phyloP scores from a whole-genome alignment of 2,113 vertebrate species.

The Crocuta crocuta region DNA sequence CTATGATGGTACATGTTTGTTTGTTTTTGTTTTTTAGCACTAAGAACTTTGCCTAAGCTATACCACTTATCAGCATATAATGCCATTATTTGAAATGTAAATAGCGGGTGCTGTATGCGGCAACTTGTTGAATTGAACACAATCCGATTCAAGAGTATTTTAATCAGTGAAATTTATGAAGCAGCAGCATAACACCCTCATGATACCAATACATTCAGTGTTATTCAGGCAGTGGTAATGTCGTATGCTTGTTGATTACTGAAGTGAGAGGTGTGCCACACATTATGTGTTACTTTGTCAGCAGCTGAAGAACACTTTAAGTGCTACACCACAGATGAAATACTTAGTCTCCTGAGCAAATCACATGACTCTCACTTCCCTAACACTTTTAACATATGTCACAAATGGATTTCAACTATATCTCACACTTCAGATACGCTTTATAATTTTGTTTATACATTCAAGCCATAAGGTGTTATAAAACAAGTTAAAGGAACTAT shows the following conservation, averaged over 20 bases:
- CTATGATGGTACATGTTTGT: background rate
- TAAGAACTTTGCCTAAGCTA: background rate
- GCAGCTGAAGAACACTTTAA: slow-evolving; percentile 53
- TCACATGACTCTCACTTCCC: slow-evolving; percentile 64
- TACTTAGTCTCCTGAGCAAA: background rate
- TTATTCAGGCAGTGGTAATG: background rate
- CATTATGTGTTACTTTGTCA: slow-evolving; percentile 42
- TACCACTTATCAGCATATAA: background rate
- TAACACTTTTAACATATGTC: slow-evolving; percentile 62
- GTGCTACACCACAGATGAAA: slow-evolving; percentile 28
- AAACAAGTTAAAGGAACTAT: slow-evolving; percentile 59
- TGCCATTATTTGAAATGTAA: background rate
- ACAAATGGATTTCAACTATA: slow-evolving; percentile 58
- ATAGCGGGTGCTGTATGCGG: background rate
- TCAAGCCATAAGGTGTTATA: slow-evolving; percentile 59
- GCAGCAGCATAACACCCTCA: background rate
- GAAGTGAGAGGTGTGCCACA: background rate
- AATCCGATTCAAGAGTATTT: background rate
- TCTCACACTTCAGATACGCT: slow-evolving; percentile 58
- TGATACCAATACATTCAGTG: background rate
- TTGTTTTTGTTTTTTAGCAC: background rate
- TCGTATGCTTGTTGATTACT: background rate
- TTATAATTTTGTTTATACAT: slow-evolving; percentile 72
- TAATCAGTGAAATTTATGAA: slow-evolving; percentile 15
- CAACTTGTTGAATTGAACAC: background rate